A percentile compares a stretch with the other conserved stretches of the same genome.
These are phyloP conservation scores for Alosa alosa DNA, from an alignment of 2,113 vertebrate species.

Conservation along the genomic window DNA sequence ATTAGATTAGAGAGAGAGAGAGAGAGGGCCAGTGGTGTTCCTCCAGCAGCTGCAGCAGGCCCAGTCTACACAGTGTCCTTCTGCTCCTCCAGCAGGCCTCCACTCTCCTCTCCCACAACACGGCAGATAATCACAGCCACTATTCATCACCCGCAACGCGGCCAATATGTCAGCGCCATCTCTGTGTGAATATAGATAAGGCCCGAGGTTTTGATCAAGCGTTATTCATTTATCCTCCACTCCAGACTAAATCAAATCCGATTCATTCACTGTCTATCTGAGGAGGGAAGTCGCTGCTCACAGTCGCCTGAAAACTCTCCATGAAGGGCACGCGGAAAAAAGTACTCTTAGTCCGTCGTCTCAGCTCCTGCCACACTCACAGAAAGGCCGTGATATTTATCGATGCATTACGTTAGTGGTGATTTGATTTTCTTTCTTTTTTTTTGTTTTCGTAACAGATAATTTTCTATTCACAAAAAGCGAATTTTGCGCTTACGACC, in stretches of 20 bases:
- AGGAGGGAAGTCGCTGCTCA: not conserved
- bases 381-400: slow-evolving; percentile 2
- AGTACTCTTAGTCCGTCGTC: not conserved
- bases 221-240: slow-evolving; percentile 4
- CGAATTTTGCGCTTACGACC: not conserved
- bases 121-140: slow-evolving; percentile 3
- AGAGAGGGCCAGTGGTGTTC: not conserved
- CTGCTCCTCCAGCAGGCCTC: not conserved
- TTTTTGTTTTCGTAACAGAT: not conserved
- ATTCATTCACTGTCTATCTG: not conserved
- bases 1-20: not conserved
- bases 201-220: slow-evolving; percentile 4
- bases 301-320: not conserved
- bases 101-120: not conserved
- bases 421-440: not conserved
- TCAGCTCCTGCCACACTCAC: not conserved
- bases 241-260: not conserved
- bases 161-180: not conserved
- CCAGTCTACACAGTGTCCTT: not conserved
- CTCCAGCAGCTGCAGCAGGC: not conserved
- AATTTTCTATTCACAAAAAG: not conserved
- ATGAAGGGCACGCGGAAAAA: not conserved
- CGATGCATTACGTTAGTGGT: not conserved
- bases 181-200: slow-evolving; percentile 19
- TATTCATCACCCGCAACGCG: slow-evolving; percentile 6